Evolutionary conservation across 2,888 invertebrate genomes (phyloP), one percentile per base, ranked within the genome.

Genomic region (Vannuccia rotundouncinata): DNA sequence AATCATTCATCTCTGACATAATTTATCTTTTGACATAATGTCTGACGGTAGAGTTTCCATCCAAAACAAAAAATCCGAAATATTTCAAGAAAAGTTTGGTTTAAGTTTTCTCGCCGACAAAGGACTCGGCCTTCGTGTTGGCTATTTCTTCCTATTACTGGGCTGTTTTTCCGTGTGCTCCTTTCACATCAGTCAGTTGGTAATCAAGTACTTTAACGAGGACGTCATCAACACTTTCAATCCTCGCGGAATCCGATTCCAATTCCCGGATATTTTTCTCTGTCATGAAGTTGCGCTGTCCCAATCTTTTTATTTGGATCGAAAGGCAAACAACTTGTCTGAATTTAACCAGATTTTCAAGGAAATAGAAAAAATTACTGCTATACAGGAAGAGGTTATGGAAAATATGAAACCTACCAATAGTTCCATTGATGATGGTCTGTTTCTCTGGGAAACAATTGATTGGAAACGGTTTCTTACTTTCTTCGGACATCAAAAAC

Each of bases 161-260:
- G n/a, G n/a, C n/a, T 66, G 66, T 27, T n/a, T 66, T n/a, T 22
- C 25, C 2, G 2, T 22, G 2, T 66, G 66, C 25, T 17, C 17
- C 13, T 17, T 66, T n/a, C 66, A 66, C 25, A 66, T 27, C 13
- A 66, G 22, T 66, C 66, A 66, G 66, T 22, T 66, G 10, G 22
- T 66, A 5, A 66, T 22, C 13, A 66, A 66, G 25, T 66, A 22
- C 66, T 22, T 66, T 27, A 5, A 2, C 13, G 25, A 66, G 10
- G 10, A 5, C 5, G 66, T 66, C 10, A 66, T 66, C 10, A 66
- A 2, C 25, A 66, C 10, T 27, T 66, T 22, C 66, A 66, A 66
- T 66, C 66, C 66, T 17, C 66, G 66, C 22, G 66, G 66, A 13
- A 27, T 66, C 25, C 66, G 66, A 66, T 66, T 66, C 25, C 66